Evolutionary conservation across 2,113 vertebrate genomes (phyloP).

Genomic region (Ceyx margarethae): DNA sequence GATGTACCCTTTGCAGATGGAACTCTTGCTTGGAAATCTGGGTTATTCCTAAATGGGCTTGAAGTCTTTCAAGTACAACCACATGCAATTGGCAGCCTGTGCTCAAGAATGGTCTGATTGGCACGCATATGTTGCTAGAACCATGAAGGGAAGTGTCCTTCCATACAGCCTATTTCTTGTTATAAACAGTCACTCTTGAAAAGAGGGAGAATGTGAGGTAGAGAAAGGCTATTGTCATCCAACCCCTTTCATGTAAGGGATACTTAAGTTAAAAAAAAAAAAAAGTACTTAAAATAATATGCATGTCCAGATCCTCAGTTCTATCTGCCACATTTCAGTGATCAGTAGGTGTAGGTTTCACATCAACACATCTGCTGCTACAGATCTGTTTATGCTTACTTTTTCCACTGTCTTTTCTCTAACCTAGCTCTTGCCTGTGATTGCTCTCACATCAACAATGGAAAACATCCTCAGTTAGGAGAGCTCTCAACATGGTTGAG

Average conservation of each 20-base stretch:
- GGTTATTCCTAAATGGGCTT: not conserved
- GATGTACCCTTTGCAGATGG: not conserved
- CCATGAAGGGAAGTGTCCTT: not conserved
- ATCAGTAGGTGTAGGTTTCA: not conserved
- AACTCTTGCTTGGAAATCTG: not conserved
- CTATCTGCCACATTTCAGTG: not conserved
- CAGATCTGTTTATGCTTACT: not conserved
- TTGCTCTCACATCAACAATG: not conserved
- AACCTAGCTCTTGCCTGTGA: fast-evolving
- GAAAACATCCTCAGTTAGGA: not conserved
- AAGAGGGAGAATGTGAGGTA: not conserved
- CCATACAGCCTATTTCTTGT: not conserved
- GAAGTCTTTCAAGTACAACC: not conserved
- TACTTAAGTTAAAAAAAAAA: not conserved
- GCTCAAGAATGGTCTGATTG: not conserved
- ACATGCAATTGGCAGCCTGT: not conserved
- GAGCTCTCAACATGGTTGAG: not conserved
- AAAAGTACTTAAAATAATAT: not conserved
- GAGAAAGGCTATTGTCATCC: fast-evolving
- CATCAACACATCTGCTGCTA: not conserved
- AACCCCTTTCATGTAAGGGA: not conserved
- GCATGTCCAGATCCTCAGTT: not conserved
- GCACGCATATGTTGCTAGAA: not conserved
- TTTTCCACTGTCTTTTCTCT: not conserved
- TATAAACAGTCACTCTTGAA: not conserved